Evolutionary conservation across 2,888 invertebrate genomes (phyloP).

Genomic region (Cerceris rybyensis): DNA sequence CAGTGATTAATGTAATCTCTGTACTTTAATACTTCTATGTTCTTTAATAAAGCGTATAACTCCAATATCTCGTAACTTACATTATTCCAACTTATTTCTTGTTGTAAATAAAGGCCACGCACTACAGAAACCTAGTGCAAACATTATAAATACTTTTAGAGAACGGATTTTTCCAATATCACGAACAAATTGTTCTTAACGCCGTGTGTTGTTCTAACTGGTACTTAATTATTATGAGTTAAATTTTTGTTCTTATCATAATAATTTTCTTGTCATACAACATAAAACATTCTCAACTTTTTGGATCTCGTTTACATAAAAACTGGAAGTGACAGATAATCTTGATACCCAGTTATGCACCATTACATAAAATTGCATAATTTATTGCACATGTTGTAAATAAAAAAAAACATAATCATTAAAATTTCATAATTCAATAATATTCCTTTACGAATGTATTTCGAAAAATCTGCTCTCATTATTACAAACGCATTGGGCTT

Average conservation of each 20-base stretch:
- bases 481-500: slow-evolving; percentile 28
- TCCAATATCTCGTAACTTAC: slow-evolving; percentile 23
- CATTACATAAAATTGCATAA: too few species aligned
- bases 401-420: not conserved
- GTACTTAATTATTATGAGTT: too few species aligned
- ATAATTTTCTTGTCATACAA: not conserved
- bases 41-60: slow-evolving; percentile 28
- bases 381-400: too few species aligned
- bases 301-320: too few species aligned
- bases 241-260: not conserved
- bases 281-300: too few species aligned
- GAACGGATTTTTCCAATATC: slow-evolving; percentile 17
- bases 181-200: slow-evolving; percentile 1
- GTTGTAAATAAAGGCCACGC: slow-evolving; percentile 72
- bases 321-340: not conserved
- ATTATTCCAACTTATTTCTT: slow-evolving; percentile 36
- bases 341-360: too few species aligned
- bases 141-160: slow-evolving; percentile 24
- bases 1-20: not conserved
- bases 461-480: slow-evolving; percentile 8
- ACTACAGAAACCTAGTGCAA: slow-evolving; percentile 69
- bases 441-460: not conserved
- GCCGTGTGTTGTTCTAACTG: too few species aligned
- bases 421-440: slow-evolving; percentile 7
- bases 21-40: slow-evolving; percentile 4